Base-by-base conservation (phyloP, 2,797 vertebrate genomes). In the Leucoraja ocellata region DNA sequence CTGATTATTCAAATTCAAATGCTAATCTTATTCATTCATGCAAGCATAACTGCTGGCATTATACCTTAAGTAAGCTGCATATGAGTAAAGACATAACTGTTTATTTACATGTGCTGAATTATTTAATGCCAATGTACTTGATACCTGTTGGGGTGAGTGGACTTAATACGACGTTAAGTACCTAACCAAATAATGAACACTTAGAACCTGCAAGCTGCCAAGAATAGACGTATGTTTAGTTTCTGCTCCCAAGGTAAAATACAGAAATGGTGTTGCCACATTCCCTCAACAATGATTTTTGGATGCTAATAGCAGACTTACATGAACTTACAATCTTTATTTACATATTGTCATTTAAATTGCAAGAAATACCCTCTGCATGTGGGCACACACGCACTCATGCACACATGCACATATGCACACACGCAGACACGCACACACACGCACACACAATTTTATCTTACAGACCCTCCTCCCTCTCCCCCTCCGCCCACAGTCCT, bases 41-140 rank as follows among this genome's bases (percentile, higher is more conserved):
- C 32, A 88, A 88, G 21, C 58, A 86, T 16, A 28, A 18, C 28
- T 32, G 61, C 21, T 68, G n/a, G 61, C 36, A 21, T 32, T 65
- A 23, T 32, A 65, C n/a, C 2, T 25, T 54, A 74, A 91, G 74
- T 74, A 74, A 73, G 21, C 0, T 36, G 39, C 65, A 21, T 8
- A 46, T 91, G 65, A 91, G 39, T 71, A 39, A 71, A 54, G 36
- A 54, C 7, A 14, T 74, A 46, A 46, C 21, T 28, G 63, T 28
- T 88, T 88, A 32, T 36, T 88, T 68, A n/a, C 84, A 32, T 88
- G 36, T 54, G 74, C 10, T 91, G 71, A 76, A 76, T 92, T 76
- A 92, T 73, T 92, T 54, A 92, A 18, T 21, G 2, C 23, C 68
- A 74, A 91, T 91, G 18, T 32, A n/a, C 36, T 54, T 91, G 21